Base-by-base conservation (phyloP, 1,140 invertebrate genomes). In the Drosophila prosaltans region DNA sequence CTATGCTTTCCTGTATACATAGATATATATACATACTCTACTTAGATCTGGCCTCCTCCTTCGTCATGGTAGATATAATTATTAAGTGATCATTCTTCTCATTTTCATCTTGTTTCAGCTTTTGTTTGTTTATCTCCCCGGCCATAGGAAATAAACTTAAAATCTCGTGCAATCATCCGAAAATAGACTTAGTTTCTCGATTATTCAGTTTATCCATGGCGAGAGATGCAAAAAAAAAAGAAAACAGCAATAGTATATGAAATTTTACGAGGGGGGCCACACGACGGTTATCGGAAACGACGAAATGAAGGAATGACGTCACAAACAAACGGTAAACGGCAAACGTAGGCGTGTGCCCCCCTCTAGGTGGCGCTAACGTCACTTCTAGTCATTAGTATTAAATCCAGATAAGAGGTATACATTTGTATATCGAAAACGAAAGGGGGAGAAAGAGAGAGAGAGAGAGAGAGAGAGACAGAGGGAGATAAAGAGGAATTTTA, bases 31-130 rank as follows among this genome's bases (percentile, higher is more conserved):
- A 30, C 4, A 4, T 30, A 30, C 16, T 30, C 2, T 30, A 30
- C 4, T 30, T 30, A 30, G 28, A 30, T 30, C 28, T 30, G 28
- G 2, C 28, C 28, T 21, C 11, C 39, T 11, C 59, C 43, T 69
- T 82, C 80, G 82, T 86, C 82, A 86, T 72, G 55, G 79, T n/a
- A 71, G 79, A 86, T 72, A 75, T 79, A 62, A 82, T 88, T 88
- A 86, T 86, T 88, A 81, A 86, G 79, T 81, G 78, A 66, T 65
- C 73, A 65, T 79, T 68, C 51, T 68, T 54, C 59, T 61, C 32
- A 62, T 67, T 30, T 76, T 51, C 55, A 61, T 65, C 61, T 64
- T 80, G 65, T 63, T 77, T 77, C 61, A 43, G 58, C 48, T 51
- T 51, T 54, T 79, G 58, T 88, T 88, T 86, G 82, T 88, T 86